Evolutionary conservation across 2,113 vertebrate species (phyloP).

Genomic region (Malurus melanocephalus): DNA sequence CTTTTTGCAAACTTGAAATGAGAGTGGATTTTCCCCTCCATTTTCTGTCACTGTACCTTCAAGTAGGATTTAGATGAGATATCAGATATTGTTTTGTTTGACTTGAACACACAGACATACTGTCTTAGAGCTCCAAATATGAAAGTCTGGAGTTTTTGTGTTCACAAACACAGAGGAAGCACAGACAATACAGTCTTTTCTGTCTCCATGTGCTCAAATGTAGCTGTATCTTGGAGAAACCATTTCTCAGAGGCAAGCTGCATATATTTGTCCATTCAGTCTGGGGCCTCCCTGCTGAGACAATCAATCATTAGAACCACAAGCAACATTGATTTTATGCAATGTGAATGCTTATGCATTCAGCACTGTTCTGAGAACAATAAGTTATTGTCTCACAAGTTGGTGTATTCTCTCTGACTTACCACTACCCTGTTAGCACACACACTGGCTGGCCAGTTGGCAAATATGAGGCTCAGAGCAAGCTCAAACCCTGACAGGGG

Average conservation of each 20-base stretch:
- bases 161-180: background rate
- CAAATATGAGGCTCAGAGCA: background rate
- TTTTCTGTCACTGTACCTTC: background rate
- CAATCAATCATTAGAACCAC: conserved; percentile 35
- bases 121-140: background rate
- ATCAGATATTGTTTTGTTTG: background rate
- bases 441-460: background rate
- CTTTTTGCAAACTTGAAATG: background rate
- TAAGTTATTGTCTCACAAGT: conserved; percentile 29
- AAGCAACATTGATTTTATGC: conserved; percentile 38
- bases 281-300: conserved; percentile 1
- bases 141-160: background rate
- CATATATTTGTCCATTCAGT: conserved; percentile 1
- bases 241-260: background rate
- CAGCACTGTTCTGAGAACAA: conserved; percentile 34
- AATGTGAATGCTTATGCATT: conserved; percentile 26
- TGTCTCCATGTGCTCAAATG: rapidly evolving
- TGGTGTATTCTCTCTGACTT: conserved; percentile 32
- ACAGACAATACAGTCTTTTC: background rate
- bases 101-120: background rate
- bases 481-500: background rate
- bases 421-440: background rate
- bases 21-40: background rate
- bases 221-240: background rate
- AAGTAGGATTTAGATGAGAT: background rate